These are phyloP conservation scores for Danaus melanippus DNA, from an alignment of 1,140 invertebrate genomes.

Conservation along the genomic window DNA sequence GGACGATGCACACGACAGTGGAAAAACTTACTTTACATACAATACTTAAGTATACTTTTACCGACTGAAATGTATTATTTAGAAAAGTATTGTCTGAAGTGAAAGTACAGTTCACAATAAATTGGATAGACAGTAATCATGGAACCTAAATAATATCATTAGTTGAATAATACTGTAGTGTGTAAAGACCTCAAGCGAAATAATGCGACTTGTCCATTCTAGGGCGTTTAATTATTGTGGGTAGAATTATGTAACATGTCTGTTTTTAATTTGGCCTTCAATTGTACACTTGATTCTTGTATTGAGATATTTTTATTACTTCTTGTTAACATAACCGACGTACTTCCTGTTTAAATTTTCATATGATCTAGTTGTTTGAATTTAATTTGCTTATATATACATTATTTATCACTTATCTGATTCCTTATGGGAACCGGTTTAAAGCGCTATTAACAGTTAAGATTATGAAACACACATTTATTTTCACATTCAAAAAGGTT, in stretches of 20 bases:
- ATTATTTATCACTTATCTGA: too few relatives aligned
- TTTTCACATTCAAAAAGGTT: conserved; percentile 11
- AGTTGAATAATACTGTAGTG: conserved; percentile 11
- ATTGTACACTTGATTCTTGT: conserved; percentile 52
- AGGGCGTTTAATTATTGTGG: conserved; percentile 57
- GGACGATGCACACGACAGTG: conserved; percentile 8
- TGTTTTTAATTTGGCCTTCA: conserved; percentile 55
- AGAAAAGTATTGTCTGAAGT: too few relatives aligned
- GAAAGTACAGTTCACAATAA: too few relatives aligned
- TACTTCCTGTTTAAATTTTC: conserved; percentile 47
- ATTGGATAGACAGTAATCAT: background rate
- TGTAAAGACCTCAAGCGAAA: conserved; percentile 28
- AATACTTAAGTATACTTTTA: background rate
- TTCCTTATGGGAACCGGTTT: too few relatives aligned
- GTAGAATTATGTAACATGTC: conserved; percentile 54
- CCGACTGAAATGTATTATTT: too few relatives aligned
- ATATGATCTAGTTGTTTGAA: conserved; percentile 9
- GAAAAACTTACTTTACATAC: background rate
- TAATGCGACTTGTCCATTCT: conserved; percentile 45
- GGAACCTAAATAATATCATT: background rate
- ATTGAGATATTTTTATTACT: conserved; percentile 62
- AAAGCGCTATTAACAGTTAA: conserved; percentile 25
- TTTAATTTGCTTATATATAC: too few relatives aligned
- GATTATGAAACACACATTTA: conserved; percentile 36
- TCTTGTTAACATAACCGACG: conserved; percentile 38